Conservation (phyloP, 2,113 vertebrate genomes). For the Ptyas mucosa region DNA sequence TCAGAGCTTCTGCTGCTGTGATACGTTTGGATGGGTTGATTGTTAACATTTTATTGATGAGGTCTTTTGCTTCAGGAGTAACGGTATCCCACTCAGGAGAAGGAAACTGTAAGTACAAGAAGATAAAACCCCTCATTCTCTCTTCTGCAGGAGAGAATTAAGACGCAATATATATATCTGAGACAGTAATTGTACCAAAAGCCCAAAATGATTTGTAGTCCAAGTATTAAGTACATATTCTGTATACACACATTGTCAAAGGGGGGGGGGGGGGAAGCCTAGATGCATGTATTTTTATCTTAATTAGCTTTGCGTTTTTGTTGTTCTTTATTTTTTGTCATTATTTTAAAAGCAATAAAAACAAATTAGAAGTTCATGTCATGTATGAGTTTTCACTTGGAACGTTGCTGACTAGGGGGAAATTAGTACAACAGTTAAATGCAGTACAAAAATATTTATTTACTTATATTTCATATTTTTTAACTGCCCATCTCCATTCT, state of each 20-base stretch:
- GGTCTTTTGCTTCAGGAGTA: conserved; percentile 93
- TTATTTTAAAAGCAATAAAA: not conserved
- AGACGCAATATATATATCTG: not conserved
- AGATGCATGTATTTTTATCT: not conserved
- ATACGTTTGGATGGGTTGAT: conserved; percentile 93
- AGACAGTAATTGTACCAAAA: not conserved
- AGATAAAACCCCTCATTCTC: conserved; percentile 15
- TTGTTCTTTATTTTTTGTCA: not conserved
- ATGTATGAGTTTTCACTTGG: not conserved
- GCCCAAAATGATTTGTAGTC: not conserved
- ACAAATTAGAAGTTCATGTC: not conserved
- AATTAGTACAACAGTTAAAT: not conserved
- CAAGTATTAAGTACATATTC: not conserved
- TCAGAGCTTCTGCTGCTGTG: conserved; percentile 87
- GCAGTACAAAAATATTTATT: not conserved
- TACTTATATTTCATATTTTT: not conserved
- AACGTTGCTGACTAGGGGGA: not conserved
- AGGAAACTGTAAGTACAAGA: conserved; percentile 81
- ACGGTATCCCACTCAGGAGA: conserved; percentile 97
- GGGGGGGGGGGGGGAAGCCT: no score
- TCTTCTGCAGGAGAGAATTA: not conserved
- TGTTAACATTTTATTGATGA: conserved; percentile 97
- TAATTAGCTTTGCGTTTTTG: not conserved
- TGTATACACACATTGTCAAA: not conserved
- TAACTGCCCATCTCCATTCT: not conserved